Conservation (phyloP, 2,797 vertebrate genomes). For the Coregonus ussuriensis region DNA sequence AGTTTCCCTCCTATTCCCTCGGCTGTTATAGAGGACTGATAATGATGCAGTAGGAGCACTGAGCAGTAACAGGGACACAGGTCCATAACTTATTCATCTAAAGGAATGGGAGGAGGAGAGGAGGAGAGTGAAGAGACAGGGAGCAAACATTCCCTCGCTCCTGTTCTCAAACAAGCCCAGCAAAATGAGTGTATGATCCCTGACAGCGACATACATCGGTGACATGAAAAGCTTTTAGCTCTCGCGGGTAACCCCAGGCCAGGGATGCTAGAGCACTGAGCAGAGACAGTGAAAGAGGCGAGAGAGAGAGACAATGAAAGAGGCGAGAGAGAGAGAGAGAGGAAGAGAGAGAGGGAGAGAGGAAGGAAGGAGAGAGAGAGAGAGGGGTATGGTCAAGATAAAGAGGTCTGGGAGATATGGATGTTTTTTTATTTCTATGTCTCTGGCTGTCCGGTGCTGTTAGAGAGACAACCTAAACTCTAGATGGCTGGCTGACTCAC, state of each 20-base stretch:
- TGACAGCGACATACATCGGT: not conserved
- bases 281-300: not conserved
- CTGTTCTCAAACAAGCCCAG: not conserved
- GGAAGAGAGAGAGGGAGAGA: not conserved
- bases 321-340: not conserved
- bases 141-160: not conserved
- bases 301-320: not conserved
- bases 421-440: not conserved
- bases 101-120: slow-evolving; percentile 5
- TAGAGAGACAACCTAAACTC: no score
- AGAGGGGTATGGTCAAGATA: not conserved
- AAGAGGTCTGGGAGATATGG: not conserved
- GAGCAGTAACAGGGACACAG: slow-evolving; percentile 32
- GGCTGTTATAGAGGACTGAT: slow-evolving; percentile 33
- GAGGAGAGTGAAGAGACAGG: not conserved
- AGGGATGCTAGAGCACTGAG: not conserved
- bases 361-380: not conserved
- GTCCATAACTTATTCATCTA: slow-evolving; percentile 57
- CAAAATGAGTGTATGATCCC: not conserved
- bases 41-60: slow-evolving; percentile 21
- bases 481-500: no score
- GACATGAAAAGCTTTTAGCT: slow-evolving; percentile 21
- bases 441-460: no score
- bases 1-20: not conserved
- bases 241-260: not conserved